A percentile compares a stretch with the other conserved stretches of the same genome.
These are phyloP conservation scores for Drosophila ananassae DNA, from an alignment of 1,140 invertebrate species.

Conservation along the genomic window DNA sequence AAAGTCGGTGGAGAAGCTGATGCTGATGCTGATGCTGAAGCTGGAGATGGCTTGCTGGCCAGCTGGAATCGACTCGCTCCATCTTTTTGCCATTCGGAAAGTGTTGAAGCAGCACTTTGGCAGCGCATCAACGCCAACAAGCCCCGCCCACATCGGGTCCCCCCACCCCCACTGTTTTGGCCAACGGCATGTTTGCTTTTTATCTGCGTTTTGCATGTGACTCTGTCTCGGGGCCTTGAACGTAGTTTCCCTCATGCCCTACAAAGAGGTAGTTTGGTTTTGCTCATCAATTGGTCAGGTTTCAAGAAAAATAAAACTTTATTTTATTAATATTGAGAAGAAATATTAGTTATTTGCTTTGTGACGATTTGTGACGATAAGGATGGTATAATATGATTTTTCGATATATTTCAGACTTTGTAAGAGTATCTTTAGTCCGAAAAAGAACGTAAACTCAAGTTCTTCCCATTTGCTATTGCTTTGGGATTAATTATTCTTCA, in stretches of 20 bases:
- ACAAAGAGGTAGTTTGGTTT: neutral
- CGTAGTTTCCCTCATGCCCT: slow-evolving; percentile 30
- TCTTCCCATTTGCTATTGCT: neutral
- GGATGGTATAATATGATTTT: too few relatives aligned
- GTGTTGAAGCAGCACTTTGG: slow-evolving; percentile 81
- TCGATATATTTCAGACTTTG: too few relatives aligned
- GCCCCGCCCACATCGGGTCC: slow-evolving; percentile 11
- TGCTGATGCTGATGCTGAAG: slow-evolving; percentile 63
- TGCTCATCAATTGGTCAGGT: neutral
- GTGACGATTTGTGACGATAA: too few relatives aligned
- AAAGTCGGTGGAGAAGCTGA: slow-evolving; percentile 31
- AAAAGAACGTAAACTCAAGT: too few relatives aligned
- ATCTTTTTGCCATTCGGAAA: slow-evolving; percentile 40
- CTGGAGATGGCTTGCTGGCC: slow-evolving; percentile 20
- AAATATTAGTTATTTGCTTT: too few relatives aligned
- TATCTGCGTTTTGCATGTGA: slow-evolving; percentile 77
- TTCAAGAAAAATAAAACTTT: too few relatives aligned
- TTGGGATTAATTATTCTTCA: slow-evolving; percentile 29
- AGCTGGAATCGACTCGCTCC: slow-evolving; percentile 9
- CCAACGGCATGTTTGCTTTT: slow-evolving; percentile 74
- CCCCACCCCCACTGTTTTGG: slow-evolving; percentile 16
- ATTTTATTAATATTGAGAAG: too few relatives aligned
- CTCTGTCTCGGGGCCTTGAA: slow-evolving; percentile 29
- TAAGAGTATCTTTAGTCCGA: too few relatives aligned
- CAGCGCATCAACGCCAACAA: slow-evolving; percentile 77